Base-by-base conservation (phyloP, 2,888 invertebrate species). In the Dasypolia templi region DNA sequence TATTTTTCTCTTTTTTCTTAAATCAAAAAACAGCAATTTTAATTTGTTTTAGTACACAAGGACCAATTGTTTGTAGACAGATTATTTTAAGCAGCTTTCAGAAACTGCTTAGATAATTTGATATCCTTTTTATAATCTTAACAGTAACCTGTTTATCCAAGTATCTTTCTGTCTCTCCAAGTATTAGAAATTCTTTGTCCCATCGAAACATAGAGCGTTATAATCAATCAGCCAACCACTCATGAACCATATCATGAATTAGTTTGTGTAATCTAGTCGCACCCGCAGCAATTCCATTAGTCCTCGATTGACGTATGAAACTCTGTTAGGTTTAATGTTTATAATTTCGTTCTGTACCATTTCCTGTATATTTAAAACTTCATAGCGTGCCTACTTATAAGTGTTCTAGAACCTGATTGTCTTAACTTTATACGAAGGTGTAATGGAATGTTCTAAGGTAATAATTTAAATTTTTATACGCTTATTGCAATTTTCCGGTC, bases 251-350 rank as follows among this genome's bases (percentile, higher is more conserved):
- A 72, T 39, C 62, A 61, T 64, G 64, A 82, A 80, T 83, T 81
- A 76, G 71, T 35, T 42, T 5, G 26, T 63, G 70, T 80, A 73
- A 81, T 80, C 71, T 69, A 64, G 77, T 73, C 61, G 42, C 71
- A 11, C 66, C 75, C 63, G 42, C 63, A 61, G 46, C 69, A 85
- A 85, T 87, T 79, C 77, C 69, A 86, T 86, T 85, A 87, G 70
- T 12, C 11, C 55, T 56, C 69, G 64, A 85, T 79, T 64, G 76
- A 68, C 78, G 72, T 49, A 72, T 71, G 71, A 76, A 64, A 79
- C 74, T 75, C 42, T 29, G 42, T 67, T 77, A 71, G 79, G 79
- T 74, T 68, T 67, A 69, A 46, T 17, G 26, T 42, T 59, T 32
- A 67, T 73, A n/a, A n/a, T 59, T 39, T 63, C 70, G n/a, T 61